phyloP scores from a whole-genome alignment of 2,888 invertebrate genomes.

The Willowsia nigromaculata region DNA sequence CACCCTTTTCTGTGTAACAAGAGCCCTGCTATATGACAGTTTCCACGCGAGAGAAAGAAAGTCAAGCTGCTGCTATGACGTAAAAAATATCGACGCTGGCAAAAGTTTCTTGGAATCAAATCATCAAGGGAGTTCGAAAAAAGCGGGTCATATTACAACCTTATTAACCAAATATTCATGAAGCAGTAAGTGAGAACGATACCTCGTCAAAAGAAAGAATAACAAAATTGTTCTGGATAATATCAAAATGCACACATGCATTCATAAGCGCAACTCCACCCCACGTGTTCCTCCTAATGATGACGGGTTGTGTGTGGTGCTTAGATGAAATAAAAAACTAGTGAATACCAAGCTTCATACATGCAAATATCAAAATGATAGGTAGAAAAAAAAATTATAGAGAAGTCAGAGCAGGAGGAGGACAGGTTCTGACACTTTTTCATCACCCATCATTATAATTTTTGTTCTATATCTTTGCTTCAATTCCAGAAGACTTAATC shows the following conservation, averaged over 20 bases:
- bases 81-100: neutral
- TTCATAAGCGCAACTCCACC: too few species aligned
- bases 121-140: neutral
- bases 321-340: neutral
- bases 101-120: neutral
- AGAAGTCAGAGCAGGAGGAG: neutral
- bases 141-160: neutral
- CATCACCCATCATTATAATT: neutral
- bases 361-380: too few species aligned
- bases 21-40: too few species aligned
- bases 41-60: too few species aligned
- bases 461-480: neutral
- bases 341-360: too few species aligned
- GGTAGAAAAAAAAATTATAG: neutral
- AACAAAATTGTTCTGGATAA: neutral
- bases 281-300: neutral
- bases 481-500: neutral
- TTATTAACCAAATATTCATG: neutral
- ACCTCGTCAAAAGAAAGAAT: neutral
- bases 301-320: neutral
- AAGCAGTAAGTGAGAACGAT: neutral
- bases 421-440: neutral
- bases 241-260: neutral
- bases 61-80: too few species aligned
- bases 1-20: too few species aligned